Conservation (phyloP, 2,113 vertebrate genomes). For the Amazona vittata region DNA sequence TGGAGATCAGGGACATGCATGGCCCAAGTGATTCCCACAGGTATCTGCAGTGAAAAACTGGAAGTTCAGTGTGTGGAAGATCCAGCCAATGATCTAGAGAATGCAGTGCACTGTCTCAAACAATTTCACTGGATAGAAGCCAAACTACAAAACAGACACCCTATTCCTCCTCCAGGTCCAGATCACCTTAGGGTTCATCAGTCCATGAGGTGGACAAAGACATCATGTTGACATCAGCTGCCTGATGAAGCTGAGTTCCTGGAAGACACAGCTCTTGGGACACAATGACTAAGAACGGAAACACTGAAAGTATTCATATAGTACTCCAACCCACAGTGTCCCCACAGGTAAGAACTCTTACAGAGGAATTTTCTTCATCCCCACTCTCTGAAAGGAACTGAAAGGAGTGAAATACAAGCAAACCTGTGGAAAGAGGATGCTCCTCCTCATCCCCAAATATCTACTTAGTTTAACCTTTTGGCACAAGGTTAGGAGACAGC, state of each 20-base stretch:
- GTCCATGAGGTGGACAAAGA: neutral
- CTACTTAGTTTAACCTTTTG: neutral
- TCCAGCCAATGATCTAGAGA: neutral
- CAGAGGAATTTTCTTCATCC: neutral
- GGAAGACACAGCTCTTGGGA: neutral
- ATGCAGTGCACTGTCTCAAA: neutral
- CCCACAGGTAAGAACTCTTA: neutral
- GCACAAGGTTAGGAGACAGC: neutral
- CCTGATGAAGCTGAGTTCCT: neutral
- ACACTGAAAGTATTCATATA: neutral
- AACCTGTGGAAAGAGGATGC: neutral
- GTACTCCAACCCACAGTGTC: neutral
- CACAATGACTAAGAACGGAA: neutral
- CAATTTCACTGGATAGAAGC: neutral
- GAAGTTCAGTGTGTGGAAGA: neutral
- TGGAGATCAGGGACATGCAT: neutral
- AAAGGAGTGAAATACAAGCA: neutral
- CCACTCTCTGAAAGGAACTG: neutral
- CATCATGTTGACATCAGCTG: neutral
- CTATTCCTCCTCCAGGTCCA: neutral
- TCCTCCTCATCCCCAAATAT: neutral
- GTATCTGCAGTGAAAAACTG: neutral
- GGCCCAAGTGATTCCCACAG: neutral
- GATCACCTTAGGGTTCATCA: neutral
- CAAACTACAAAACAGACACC: neutral